These are phyloP conservation scores for Corydoras sp. DNA, from an alignment of 2,113 vertebrate species.

Conservation along the genomic window DNA sequence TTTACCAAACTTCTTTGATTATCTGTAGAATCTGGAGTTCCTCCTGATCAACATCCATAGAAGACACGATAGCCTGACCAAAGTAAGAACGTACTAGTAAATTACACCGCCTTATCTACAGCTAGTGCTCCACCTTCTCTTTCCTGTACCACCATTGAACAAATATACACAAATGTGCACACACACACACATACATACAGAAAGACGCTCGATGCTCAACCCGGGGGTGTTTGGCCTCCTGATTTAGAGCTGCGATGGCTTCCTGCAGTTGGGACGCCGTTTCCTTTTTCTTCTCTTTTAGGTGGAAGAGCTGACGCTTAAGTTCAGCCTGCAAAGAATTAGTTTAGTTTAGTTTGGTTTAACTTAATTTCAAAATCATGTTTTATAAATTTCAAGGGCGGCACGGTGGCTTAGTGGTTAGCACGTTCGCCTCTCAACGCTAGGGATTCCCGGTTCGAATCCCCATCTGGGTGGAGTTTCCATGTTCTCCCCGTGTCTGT, in stretches of 20 bases:
- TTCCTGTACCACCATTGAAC: constrained; percentile 1
- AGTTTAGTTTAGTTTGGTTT: not conserved
- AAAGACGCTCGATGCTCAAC: too few species aligned
- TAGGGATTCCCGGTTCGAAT: too few species aligned
- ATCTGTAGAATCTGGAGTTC: constrained; percentile 3
- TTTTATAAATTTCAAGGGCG: too few species aligned
- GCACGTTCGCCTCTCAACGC: too few species aligned
- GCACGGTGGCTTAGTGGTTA: too few species aligned
- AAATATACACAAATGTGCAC: constrained; percentile 3
- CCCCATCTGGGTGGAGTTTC: too few species aligned
- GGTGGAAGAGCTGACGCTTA: constrained; percentile 70
- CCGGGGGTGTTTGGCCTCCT: constrained; percentile 10
- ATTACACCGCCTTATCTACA: not conserved
- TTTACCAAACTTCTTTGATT: not conserved
- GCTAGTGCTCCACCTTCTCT: constrained; percentile 32
- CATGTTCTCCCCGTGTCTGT: too few species aligned
- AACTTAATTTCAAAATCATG: not conserved
- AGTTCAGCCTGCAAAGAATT: constrained; percentile 70
- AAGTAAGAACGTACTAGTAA: not conserved
- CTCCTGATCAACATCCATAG: constrained; percentile 10
- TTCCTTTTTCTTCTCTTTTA: constrained; percentile 74
- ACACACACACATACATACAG: not conserved
- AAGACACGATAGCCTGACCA: not conserved
- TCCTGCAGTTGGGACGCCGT: constrained; percentile 65
- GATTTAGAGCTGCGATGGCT: too few species aligned